A percentile compares a stretch with the other conserved stretches of the same genome.
These are phyloP conservation scores for Diadegma fenestrale DNA, from an alignment of 2,888 invertebrate genomes.

Conservation along the genomic window DNA sequence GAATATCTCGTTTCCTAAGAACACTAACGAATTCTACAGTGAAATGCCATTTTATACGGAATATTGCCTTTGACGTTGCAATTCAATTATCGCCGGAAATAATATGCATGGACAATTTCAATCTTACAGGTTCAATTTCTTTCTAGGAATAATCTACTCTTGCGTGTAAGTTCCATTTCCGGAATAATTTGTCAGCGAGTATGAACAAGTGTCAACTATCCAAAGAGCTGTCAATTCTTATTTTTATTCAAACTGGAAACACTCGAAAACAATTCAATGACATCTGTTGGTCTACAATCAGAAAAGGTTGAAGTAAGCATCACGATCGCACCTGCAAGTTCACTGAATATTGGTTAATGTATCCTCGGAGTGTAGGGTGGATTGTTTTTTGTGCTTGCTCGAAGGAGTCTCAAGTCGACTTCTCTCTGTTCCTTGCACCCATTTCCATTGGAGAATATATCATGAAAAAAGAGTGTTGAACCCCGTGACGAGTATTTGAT, in stretches of 20 bases:
- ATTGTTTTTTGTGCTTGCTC: neutral
- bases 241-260: neutral
- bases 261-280: neutral
- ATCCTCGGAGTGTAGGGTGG: neutral
- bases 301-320: neutral
- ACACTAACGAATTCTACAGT: neutral
- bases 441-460: neutral
- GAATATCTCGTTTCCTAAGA: neutral
- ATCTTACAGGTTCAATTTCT: neutral
- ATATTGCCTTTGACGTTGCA: neutral
- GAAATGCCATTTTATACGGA: neutral
- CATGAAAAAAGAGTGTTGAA: slow-evolving; percentile 13
- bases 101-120: neutral
- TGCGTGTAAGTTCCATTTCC: neutral
- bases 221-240: neutral
- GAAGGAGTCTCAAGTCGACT: neutral
- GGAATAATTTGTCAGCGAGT: neutral
- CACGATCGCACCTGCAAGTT: slow-evolving; percentile 4
- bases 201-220: neutral
- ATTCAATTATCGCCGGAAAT: neutral
- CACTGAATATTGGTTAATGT: neutral
- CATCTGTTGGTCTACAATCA: neutral
- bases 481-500: slow-evolving; percentile 42
- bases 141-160: neutral
- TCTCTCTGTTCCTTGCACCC: neutral